Evolutionary conservation across 1,140 invertebrate species (phyloP).

Genomic region (Zaprionus davidi): DNA sequence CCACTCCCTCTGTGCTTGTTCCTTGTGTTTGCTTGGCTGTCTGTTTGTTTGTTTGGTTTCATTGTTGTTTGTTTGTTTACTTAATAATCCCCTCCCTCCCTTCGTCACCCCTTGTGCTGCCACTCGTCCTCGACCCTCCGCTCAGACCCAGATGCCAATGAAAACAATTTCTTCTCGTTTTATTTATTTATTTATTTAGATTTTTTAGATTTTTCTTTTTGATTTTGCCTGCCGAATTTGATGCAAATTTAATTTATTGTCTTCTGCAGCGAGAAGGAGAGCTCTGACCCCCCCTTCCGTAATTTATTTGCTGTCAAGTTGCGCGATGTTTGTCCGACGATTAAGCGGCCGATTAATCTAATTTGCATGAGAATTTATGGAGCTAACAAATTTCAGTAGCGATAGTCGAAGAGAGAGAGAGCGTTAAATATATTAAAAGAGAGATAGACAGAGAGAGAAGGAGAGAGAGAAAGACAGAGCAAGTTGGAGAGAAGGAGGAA

Average conservation of each 20-base stretch:
- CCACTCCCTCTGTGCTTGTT: conserved; percentile 10
- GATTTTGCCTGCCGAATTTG: conserved; percentile 48
- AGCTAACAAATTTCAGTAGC: conserved; percentile 24
- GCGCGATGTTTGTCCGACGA: conserved; percentile 37
- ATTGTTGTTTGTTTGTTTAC: conserved; percentile 73
- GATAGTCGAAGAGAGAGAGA: conserved; percentile 1
- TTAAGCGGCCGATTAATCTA: conserved; percentile 46
- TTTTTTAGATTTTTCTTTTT: conserved; percentile 22
- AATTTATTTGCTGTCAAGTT: conserved; percentile 70
- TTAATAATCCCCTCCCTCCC: conserved; percentile 35
- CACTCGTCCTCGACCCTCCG: background rate
- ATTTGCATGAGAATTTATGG: conserved; percentile 57
- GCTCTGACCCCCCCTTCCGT: conserved; percentile 47
- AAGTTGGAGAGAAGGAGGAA: too few relatives aligned
- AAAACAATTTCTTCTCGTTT: conserved; percentile 69
- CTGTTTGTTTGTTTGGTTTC: conserved; percentile 73
- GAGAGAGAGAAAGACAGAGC: too few relatives aligned
- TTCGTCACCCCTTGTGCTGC: background rate
- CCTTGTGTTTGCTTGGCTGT: conserved; percentile 60
- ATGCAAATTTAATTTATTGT: conserved; percentile 81
- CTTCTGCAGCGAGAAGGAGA: conserved; percentile 41
- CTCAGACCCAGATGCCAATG: conserved; percentile 35
- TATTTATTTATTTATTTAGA: conserved; percentile 32
- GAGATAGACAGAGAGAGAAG: background rate
- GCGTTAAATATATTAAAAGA: background rate